These are phyloP conservation scores for Cydia splendana DNA, from an alignment of 1,140 invertebrate species.

Conservation along the genomic window DNA sequence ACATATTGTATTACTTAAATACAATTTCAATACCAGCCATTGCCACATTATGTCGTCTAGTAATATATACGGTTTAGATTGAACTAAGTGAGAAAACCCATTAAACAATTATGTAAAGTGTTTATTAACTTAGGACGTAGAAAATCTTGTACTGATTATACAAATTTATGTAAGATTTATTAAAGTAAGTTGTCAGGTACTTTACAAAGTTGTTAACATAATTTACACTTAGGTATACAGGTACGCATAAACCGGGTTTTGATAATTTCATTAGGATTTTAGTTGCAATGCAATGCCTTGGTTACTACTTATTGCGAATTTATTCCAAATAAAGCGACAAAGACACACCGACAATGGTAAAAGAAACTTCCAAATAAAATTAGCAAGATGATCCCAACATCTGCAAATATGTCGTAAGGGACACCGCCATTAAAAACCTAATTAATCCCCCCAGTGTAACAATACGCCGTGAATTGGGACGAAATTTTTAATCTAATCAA, in stretches of 20 bases:
- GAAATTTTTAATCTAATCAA: slow-evolving; percentile 80
- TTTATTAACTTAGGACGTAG: slow-evolving; percentile 18
- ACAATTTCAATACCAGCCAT: no score
- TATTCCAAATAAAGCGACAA: background rate
- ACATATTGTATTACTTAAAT: no score
- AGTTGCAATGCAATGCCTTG: background rate
- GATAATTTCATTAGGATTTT: background rate
- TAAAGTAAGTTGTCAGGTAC: background rate
- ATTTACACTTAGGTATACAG: background rate
- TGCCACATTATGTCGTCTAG: background rate
- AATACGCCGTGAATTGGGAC: slow-evolving; percentile 68
- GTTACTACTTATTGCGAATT: background rate
- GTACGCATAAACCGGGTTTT: background rate
- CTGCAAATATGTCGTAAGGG: slow-evolving; percentile 70
- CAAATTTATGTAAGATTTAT: slow-evolving; percentile 30
- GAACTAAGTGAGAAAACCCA: slow-evolving; percentile 18
- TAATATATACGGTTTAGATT: background rate
- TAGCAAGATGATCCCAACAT: slow-evolving; percentile 43
- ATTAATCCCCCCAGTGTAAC: slow-evolving; percentile 65
- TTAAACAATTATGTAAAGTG: slow-evolving; percentile 21
- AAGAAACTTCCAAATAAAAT: slow-evolving; percentile 29
- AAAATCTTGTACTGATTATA: slow-evolving; percentile 29
- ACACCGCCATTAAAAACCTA: slow-evolving; percentile 68
- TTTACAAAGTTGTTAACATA: slow-evolving; percentile 14
- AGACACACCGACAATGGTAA: background rate